These are phyloP conservation scores for Cephus pygmeus DNA, from an alignment of 2,888 invertebrate genomes.

Conservation along the genomic window DNA sequence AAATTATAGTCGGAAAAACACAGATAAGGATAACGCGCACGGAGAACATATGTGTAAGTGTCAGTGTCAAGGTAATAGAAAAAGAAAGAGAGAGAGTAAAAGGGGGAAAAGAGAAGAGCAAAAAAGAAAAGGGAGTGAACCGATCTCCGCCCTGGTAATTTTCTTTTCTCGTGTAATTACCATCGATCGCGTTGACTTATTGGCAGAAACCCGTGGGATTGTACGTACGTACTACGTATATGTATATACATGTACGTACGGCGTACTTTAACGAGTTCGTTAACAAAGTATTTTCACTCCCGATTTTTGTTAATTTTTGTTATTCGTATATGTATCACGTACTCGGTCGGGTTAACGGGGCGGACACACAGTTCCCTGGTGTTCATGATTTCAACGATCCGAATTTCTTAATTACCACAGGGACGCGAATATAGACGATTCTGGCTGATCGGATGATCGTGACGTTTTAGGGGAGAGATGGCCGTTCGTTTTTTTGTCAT, in stretches of 20 bases:
- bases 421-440: background rate
- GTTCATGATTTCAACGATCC: background rate
- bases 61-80: background rate
- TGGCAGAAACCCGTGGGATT: slow-evolving; percentile 7
- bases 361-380: background rate
- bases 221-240: background rate
- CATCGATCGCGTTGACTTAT: slow-evolving; percentile 15
- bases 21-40: slow-evolving; percentile 5
- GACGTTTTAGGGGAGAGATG: background rate
- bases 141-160: slow-evolving; percentile 19
- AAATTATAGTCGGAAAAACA: slow-evolving; percentile 29
- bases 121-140: slow-evolving; percentile 4
- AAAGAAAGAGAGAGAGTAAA: background rate
- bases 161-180: slow-evolving; percentile 17
- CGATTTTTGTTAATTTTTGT: background rate
- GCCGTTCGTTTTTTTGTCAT: background rate
- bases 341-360: background rate
- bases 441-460: background rate
- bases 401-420: background rate
- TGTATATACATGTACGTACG: background rate
- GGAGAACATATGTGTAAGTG: slow-evolving; percentile 5
- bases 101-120: background rate
- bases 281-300: background rate
- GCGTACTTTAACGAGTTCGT: background rate
- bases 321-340: background rate